Base-by-base conservation (phyloP, 2,888 invertebrate species). In the Leucophenga maculata region DNA sequence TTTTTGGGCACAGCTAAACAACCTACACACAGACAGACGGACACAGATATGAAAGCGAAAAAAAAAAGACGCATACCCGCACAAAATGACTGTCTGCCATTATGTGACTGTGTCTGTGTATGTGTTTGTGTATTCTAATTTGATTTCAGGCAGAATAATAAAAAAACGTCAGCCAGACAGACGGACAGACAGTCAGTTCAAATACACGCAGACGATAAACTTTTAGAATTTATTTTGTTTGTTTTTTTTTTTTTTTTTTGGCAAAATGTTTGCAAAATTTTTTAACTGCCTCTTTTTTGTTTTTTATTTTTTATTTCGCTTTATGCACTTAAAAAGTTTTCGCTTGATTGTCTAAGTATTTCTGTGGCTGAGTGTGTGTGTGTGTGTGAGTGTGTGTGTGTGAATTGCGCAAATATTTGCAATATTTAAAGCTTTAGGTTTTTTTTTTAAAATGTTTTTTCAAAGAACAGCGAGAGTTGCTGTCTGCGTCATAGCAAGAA, bases 71-170 rank as follows among this genome's bases (percentile, higher is more conserved):
- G 55, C 31, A 22, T 62, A 65, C 62, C 8, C 14, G 60, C 39
- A 39, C 39, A 39, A 6, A 39, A 26, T 26, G 26, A 26, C 26
- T 26, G 26, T 26, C 26, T 26, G 26, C 26, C 26, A 3, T 26
- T 26, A 3, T 26, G 39, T 9, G 4, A 60, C 9, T 39, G 39
- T 60, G 31, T 54, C 60, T 71, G 14, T 46, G 14, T 46, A 20
- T 32, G 9, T 67, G 26, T 74, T 82, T 77, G 80, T 78, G 74
- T 75, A 80, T 82, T 82, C 81, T 82, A 84, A 84, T 82, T 74
- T 76, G 70, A 78, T 78, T 80, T 82, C 73, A 82, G 74, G 74
- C 73, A 72, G 62, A 46, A 59, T 50, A 67, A 57, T 31, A 66
- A 32, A 52, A 69, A 46, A 55, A 8, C 8, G 3, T 39, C 39